Base-by-base conservation (phyloP, 2,113 vertebrate genomes). In the Zapornia atra region DNA sequence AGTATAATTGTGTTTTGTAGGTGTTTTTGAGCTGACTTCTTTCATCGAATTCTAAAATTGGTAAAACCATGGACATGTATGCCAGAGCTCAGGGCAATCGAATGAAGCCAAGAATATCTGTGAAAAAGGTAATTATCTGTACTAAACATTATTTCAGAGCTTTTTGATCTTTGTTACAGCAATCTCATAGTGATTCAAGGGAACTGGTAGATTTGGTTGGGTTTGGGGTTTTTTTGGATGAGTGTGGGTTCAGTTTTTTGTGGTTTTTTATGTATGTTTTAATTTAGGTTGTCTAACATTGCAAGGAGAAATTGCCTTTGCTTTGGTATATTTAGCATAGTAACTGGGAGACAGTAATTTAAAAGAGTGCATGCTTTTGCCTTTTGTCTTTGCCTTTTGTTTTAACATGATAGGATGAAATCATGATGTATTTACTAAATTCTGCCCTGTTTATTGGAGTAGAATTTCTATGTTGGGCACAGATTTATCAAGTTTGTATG, bases 1-100 rank as follows among this genome's bases (percentile, higher is more conserved):
- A 50, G 31, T 82, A 28, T 60, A 81, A 78, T 86, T 88, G 4
- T 80, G 80, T 91, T 95, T 92, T 38, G 3, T 88, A 98, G 97
- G 93, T 85, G 6, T 93, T 96, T 80, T 81, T 97, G 86, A 87
- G 72, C 83, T 86, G 95, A 71, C 28, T 9, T 94, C 76, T 90
- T 57, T 86, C 68, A 56, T 79, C 11, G 3, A 59, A 16, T 65
- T 60, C 54, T n/a, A 34, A 25, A 76, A 91, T 26, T 79, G 75
- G 25, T 79, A 84, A 90, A 94, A 92, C 87, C 64, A 99, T 99
- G 99, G 99, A 99, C 31, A 72, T 97, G 48, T 98, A 97, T 48
- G 81, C 98, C 82, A 98, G 97, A 86, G 97, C 98, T 86, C 98
- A 97, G 97, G 98, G 98, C 88, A 98, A 96, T 91, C 98, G 97